Evolutionary conservation across 2,888 invertebrate genomes (phyloP).

Genomic region (Tryphoninae sp.): DNA sequence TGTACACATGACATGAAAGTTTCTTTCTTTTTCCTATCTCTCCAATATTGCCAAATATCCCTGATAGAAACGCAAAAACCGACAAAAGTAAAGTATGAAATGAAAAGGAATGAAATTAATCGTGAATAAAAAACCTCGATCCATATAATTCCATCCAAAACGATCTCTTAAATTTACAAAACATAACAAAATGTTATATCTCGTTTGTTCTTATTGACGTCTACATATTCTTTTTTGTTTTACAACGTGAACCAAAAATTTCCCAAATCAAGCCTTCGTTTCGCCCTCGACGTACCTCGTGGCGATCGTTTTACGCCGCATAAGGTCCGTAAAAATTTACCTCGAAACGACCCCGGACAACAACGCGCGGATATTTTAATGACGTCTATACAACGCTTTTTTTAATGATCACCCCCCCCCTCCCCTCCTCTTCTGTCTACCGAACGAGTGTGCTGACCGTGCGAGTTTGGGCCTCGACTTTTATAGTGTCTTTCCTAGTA

Average conservation of each 20-base stretch:
- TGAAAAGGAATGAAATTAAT: too few relatives aligned
- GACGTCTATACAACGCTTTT: slow-evolving; percentile 60
- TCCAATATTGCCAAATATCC: too few relatives aligned
- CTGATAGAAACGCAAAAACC: too few relatives aligned
- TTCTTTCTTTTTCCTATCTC: too few relatives aligned
- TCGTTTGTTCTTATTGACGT: too few relatives aligned
- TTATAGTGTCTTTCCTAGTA: slow-evolving; percentile 77
- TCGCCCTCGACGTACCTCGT: background rate
- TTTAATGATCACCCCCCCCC: slow-evolving; percentile 58
- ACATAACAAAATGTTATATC: background rate
- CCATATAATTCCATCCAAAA: too few relatives aligned
- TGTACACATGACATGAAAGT: too few relatives aligned
- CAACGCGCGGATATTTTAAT: slow-evolving; percentile 64
- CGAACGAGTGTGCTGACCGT: slow-evolving; percentile 56
- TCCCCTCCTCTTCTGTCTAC: background rate
- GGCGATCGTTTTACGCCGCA: slow-evolving; percentile 17
- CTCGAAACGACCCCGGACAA: slow-evolving; percentile 46
- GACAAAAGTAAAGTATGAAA: too few relatives aligned
- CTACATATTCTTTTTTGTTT: too few relatives aligned
- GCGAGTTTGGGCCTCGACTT: slow-evolving; percentile 69
- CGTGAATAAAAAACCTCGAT: too few relatives aligned
- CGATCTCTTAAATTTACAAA: background rate
- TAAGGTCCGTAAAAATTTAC: slow-evolving; percentile 42
- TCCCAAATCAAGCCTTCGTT: background rate
- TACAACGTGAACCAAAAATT: background rate